These are phyloP conservation scores for Sphenodon punctatus DNA, from an alignment of 2,797 vertebrate genomes.

Conservation along the genomic window DNA sequence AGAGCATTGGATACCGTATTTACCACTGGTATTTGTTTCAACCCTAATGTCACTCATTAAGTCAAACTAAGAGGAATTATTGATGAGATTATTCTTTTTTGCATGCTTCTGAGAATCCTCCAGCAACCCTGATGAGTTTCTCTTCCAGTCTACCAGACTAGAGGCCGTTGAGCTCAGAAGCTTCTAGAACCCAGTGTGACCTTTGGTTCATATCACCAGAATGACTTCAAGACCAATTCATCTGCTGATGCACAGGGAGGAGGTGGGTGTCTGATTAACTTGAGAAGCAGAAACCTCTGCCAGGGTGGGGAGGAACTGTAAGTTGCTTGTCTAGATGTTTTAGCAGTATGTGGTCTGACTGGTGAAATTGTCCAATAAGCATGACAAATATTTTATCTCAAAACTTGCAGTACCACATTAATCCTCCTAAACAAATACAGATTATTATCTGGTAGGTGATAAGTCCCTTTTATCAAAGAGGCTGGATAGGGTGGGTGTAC, in stretches of 20 bases:
- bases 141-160: conserved; percentile 12
- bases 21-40: too few species aligned
- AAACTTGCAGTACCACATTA: background rate
- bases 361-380: background rate
- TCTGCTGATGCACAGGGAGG: conserved; percentile 17
- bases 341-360: background rate
- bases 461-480: fast-evolving
- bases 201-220: conserved; percentile 51
- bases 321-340: conserved; percentile 5
- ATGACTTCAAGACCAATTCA: conserved; percentile 38
- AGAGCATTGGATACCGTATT: too few species aligned
- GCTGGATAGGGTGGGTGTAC: background rate
- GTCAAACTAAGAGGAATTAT: background rate
- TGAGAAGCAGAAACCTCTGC: conserved; percentile 51
- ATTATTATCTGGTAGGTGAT: background rate
- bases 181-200: conserved; percentile 63
- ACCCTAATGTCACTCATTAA: too few species aligned
- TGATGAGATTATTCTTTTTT: background rate
- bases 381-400: conserved; percentile 21
- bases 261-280: conserved; percentile 20
- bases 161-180: conserved; percentile 25
- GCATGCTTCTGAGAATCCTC: background rate
- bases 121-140: background rate
- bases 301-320: conserved; percentile 6
- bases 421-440: background rate